A percentile compares a stretch with the other conserved stretches of the same genome.
These are phyloP conservation scores for Sinohyriopsis cumingii DNA, from an alignment of 2,888 invertebrate genomes.

Conservation along the genomic window DNA sequence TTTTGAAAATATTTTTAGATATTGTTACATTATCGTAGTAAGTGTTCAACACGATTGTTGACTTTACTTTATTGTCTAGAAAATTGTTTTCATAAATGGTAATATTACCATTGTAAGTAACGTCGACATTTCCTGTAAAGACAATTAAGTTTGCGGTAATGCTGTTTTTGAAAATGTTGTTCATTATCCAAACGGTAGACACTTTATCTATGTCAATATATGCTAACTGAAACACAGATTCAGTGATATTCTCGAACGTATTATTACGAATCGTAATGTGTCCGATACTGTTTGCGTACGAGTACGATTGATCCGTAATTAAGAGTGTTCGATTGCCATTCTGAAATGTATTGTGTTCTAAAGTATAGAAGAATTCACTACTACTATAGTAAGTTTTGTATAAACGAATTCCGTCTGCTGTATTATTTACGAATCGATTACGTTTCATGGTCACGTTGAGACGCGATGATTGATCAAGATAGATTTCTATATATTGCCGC, in stretches of 20 bases:
- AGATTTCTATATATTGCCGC: too few species aligned
- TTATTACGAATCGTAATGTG: not conserved
- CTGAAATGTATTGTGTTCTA: constrained; percentile 20
- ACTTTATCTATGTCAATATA: not conserved
- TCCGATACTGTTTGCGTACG: too few species aligned
- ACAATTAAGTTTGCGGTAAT: not conserved
- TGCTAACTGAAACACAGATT: not conserved
- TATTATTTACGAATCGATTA: constrained; percentile 15
- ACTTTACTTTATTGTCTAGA: not conserved
- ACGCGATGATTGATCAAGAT: too few species aligned
- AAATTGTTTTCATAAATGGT: constrained; percentile 1
- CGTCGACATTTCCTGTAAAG: not conserved
- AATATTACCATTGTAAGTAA: not conserved
- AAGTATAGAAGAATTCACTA: not conserved
- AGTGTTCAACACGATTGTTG: not conserved
- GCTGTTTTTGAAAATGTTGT: constrained; percentile 1
- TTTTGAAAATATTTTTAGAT: constrained; percentile 4
- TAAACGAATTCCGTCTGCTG: constrained; percentile 7
- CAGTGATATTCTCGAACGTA: constrained; percentile 2
- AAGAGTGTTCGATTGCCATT: constrained; percentile 6
- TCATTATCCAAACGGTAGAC: not conserved
- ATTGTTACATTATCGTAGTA: constrained; percentile 2
- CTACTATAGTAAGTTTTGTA: not conserved
- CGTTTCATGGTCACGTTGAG: constrained; percentile 11
- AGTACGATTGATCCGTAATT: not conserved